Percentiles rank a stretch among this genome's conserved stretches.
Conservation (phyloP, 2,113 vertebrate genomes). For the Cebidichthys violaceus region DNA sequence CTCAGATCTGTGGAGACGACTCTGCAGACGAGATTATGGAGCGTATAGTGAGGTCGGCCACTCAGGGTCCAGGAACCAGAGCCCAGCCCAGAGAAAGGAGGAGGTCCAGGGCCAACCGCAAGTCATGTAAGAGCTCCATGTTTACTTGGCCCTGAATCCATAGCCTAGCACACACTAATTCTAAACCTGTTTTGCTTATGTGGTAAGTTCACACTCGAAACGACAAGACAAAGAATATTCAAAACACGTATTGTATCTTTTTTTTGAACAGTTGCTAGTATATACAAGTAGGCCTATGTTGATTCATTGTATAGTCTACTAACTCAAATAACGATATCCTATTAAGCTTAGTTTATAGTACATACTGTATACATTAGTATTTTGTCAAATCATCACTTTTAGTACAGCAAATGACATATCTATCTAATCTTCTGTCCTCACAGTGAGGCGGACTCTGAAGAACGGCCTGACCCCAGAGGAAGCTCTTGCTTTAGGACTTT, state of each 20-base stretch:
- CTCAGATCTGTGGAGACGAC: conserved; percentile 85
- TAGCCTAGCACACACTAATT: too few species aligned
- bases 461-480: conserved; percentile 94
- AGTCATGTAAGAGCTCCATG: conserved; percentile 88
- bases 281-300: background rate
- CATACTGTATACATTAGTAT: background rate
- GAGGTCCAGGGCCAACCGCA: conserved; percentile 94
- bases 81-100: conserved; percentile 92
- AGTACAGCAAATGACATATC: background rate
- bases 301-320: background rate
- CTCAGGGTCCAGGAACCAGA: conserved; percentile 92
- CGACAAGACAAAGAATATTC: background rate
- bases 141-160: background rate
- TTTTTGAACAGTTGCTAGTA: background rate
- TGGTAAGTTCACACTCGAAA: background rate
- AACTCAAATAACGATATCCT: background rate
- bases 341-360: too few species aligned
- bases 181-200: background rate
- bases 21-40: conserved; percentile 98
- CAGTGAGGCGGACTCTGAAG: conserved; percentile 95
- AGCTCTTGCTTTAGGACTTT: conserved; percentile 91
- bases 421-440: conserved; percentile 1
- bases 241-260: background rate
- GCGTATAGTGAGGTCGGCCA: conserved; percentile 96
- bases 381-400: background rate